Evolutionary conservation across 2,797 vertebrate species (phyloP).

Genomic region (Forpus xanthops): DNA sequence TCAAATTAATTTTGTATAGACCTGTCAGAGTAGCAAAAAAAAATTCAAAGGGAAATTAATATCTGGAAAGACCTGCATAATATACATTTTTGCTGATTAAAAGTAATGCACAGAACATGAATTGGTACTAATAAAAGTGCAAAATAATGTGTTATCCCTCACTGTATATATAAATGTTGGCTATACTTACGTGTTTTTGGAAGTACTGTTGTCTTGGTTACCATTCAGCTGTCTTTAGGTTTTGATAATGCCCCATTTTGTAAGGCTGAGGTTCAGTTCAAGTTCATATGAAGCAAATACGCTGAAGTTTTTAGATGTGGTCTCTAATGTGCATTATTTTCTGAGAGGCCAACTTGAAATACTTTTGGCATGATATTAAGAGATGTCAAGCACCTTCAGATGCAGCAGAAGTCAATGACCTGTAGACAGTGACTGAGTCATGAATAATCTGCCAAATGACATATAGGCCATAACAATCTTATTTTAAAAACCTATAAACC

Average conservation of each 20-base stretch:
- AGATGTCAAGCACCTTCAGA: neutral
- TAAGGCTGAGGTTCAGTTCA: constrained; percentile 43
- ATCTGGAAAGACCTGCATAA: neutral
- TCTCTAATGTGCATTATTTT: neutral
- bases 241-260: constrained; percentile 22
- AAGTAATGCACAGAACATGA: neutral
- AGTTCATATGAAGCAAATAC: constrained; percentile 22
- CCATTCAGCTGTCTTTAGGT: constrained; percentile 32
- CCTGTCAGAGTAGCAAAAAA: neutral
- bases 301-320: constrained; percentile 8
- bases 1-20: neutral
- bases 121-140: neutral
- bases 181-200: neutral
- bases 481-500: neutral
- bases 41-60: neutral
- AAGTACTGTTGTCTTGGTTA: constrained; percentile 39
- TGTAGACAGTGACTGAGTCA: neutral
- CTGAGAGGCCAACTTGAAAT: neutral
- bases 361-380: neutral
- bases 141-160: neutral
- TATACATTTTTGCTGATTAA: neutral
- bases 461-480: neutral
- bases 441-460: neutral
- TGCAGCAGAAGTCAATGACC: neutral
- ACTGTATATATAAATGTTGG: neutral